Evolutionary conservation across 2,113 vertebrate genomes (phyloP).

Genomic region (Prolemur simus): DNA sequence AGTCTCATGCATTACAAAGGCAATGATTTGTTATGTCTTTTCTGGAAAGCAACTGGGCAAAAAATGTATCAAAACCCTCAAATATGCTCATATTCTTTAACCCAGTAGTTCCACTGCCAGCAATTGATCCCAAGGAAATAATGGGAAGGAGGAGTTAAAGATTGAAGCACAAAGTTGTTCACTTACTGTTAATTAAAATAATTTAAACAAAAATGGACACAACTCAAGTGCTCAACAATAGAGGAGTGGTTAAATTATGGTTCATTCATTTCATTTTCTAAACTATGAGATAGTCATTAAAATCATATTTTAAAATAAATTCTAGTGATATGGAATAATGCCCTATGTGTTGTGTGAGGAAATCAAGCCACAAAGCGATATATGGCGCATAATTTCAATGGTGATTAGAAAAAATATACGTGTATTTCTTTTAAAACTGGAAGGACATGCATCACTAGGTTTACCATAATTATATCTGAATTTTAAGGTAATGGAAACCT

Average conservation of each 20-base stretch:
- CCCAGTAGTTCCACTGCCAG: background rate
- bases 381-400: background rate
- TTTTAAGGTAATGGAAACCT: background rate
- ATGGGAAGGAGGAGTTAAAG: background rate
- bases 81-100: background rate
- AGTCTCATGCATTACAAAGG: background rate
- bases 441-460: background rate
- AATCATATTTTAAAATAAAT: constrained; percentile 15
- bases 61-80: background rate
- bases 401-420: background rate
- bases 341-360: background rate
- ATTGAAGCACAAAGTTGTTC: background rate
- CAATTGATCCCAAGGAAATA: background rate
- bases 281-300: background rate
- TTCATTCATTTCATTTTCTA: background rate
- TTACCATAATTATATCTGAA: background rate
- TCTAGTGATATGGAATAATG: background rate
- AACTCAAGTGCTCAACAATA: background rate
- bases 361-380: background rate
- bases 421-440: background rate
- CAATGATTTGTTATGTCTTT: background rate
- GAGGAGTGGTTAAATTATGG: background rate
- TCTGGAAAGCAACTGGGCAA: background rate
- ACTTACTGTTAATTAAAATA: background rate
- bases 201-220: background rate